These are phyloP conservation scores for Dione vanillae DNA, from an alignment of 2,888 invertebrate species.

Conservation along the genomic window DNA sequence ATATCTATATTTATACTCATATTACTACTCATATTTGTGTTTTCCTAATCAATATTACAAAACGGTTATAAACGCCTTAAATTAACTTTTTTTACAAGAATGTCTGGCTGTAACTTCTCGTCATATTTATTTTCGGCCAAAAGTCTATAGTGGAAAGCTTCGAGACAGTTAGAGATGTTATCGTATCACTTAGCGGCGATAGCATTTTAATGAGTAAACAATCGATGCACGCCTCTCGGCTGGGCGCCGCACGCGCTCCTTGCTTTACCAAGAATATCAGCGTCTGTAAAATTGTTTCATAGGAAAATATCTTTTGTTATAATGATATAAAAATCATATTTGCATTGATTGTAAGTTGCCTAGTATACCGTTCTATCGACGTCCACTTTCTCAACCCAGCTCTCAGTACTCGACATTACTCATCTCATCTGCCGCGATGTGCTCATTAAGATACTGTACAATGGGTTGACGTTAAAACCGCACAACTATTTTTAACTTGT, in stretches of 20 bases:
- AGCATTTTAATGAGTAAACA: slow-evolving; percentile 84
- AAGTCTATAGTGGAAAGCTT: slow-evolving; percentile 44
- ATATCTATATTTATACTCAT: too few relatives aligned
- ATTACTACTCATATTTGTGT: background rate
- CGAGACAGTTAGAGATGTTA: slow-evolving; percentile 81
- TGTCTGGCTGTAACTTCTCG: slow-evolving; percentile 6
- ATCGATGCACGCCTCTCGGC: slow-evolving; percentile 81
- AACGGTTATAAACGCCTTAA: background rate
- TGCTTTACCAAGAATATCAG: slow-evolving; percentile 33
- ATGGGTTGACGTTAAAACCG: slow-evolving; percentile 43
- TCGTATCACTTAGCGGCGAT: slow-evolving; percentile 74
- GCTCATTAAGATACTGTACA: slow-evolving; percentile 44
- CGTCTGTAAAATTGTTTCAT: background rate
- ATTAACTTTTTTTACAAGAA: slow-evolving; percentile 17
- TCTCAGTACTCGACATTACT: slow-evolving; percentile 45
- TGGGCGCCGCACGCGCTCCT: slow-evolving; percentile 73
- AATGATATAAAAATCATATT: slow-evolving; percentile 19
- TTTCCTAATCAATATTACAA: background rate
- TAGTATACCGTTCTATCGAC: slow-evolving; percentile 23
- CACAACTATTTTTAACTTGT: slow-evolving; percentile 34
- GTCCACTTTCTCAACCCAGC: slow-evolving; percentile 53
- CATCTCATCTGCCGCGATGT: slow-evolving; percentile 46
- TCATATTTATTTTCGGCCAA: slow-evolving; percentile 31
- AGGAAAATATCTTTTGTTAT: slow-evolving; percentile 17
- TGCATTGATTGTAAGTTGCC: background rate